These are phyloP conservation scores for Tragopan temminckii DNA, from an alignment of 2,797 vertebrate species.

Conservation along the genomic window DNA sequence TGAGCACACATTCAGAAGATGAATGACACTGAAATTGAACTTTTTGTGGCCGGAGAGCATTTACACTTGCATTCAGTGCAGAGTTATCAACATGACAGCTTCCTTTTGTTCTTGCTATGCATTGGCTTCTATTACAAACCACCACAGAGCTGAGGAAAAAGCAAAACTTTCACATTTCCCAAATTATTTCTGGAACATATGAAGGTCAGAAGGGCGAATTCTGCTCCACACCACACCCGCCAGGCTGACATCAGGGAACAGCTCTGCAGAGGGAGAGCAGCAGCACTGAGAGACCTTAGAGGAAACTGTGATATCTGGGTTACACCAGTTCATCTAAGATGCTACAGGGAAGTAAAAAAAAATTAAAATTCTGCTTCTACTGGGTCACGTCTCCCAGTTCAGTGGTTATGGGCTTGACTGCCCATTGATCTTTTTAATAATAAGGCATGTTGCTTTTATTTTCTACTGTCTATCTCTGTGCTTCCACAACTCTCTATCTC, in stretches of 20 bases:
- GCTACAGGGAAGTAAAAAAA: background rate
- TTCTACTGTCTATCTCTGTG: background rate
- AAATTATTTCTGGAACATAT: slow-evolving; percentile 64
- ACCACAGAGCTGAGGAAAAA: slow-evolving; percentile 55
- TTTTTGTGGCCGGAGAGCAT: slow-evolving; percentile 53
- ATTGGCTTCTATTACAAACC: slow-evolving; percentile 65
- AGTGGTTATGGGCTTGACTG: background rate
- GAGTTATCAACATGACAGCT: slow-evolving; percentile 71
- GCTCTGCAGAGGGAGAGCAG: background rate
- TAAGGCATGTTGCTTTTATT: background rate
- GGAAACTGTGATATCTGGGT: background rate
- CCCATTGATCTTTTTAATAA: background rate
- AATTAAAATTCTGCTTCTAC: background rate
- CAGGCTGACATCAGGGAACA: background rate
- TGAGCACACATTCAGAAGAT: slow-evolving; percentile 52
- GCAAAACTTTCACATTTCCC: slow-evolving; percentile 70
- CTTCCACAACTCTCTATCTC: background rate
- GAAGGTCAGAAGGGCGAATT: slow-evolving; percentile 18
- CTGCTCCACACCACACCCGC: slow-evolving; percentile 21
- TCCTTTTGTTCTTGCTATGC: slow-evolving; percentile 68
- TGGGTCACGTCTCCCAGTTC: background rate
- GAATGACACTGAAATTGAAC: slow-evolving; percentile 58
- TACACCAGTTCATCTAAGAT: background rate
- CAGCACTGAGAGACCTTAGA: background rate
- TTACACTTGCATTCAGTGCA: slow-evolving; percentile 49